Evolutionary conservation across 2,113 vertebrate species (phyloP).

Genomic region (Apistogramma diplotaenia): DNA sequence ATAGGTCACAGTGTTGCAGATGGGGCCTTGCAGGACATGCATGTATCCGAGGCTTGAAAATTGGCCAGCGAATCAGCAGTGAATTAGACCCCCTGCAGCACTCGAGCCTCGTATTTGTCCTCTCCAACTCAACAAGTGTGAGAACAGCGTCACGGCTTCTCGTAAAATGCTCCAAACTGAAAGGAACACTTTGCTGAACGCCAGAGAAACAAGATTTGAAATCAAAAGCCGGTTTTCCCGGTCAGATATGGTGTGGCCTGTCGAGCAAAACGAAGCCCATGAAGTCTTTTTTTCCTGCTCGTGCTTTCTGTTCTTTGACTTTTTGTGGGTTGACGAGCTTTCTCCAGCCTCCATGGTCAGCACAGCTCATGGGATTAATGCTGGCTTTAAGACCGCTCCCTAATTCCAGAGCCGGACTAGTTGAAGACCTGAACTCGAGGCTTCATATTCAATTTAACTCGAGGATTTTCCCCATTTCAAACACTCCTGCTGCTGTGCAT

Average conservation of each 20-base stretch:
- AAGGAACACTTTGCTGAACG: not conserved
- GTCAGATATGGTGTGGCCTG: not conserved
- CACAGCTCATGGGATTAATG: constrained; percentile 6
- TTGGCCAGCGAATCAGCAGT: constrained; percentile 33
- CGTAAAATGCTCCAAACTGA: not conserved
- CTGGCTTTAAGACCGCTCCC: not conserved
- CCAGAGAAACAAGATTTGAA: not conserved
- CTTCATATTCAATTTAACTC: not conserved
- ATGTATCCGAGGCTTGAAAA: constrained; percentile 26
- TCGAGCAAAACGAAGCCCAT: not conserved
- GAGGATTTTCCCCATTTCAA: not conserved
- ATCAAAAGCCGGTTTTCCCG: not conserved
- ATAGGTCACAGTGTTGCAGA: constrained; percentile 43
- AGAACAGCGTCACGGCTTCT: constrained; percentile 22
- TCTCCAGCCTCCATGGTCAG: not conserved
- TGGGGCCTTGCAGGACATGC: constrained; percentile 14
- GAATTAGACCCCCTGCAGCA: constrained; percentile 15
- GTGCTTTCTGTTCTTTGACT: not conserved
- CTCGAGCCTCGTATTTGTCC: constrained; percentile 10
- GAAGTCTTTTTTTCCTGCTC: not conserved
- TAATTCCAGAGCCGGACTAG: not conserved
- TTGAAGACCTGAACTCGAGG: not conserved
- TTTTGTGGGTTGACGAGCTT: not conserved
- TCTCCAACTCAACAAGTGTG: constrained; percentile 1
- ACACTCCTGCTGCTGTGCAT: not conserved